phyloP scores from a whole-genome alignment of 1,140 invertebrate genomes.

The Drosophila aff. region DNA sequence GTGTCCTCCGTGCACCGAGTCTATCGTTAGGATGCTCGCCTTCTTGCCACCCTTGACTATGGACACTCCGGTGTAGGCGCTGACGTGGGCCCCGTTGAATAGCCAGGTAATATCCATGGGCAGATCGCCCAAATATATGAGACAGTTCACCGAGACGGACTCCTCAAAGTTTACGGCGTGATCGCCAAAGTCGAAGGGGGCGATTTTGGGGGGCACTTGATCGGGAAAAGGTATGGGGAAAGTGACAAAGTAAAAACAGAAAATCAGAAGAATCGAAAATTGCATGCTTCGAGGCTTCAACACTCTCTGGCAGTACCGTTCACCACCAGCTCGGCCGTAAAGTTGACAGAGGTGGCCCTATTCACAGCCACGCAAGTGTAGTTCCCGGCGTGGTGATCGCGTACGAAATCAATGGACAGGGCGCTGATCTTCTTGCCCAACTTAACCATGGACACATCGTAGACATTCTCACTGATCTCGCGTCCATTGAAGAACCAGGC shows the following conservation, averaged over 20 bases:
- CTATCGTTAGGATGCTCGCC: slow-evolving; percentile 91
- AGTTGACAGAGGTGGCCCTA: slow-evolving; percentile 89
- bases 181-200: slow-evolving; percentile 88
- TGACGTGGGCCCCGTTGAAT: slow-evolving; percentile 87
- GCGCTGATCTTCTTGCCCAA: slow-evolving; percentile 86
- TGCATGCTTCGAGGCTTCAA: not conserved
- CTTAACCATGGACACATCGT: slow-evolving; percentile 84
- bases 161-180: slow-evolving; percentile 90
- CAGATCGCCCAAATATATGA: slow-evolving; percentile 93
- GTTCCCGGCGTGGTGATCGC: slow-evolving; percentile 88
- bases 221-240: not conserved
- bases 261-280: not conserved
- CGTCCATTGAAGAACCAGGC: slow-evolving; percentile 86
- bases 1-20: slow-evolving; percentile 89
- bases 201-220: slow-evolving; percentile 90
- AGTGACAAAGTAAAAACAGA: slow-evolving; percentile 23
- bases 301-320: slow-evolving; percentile 85
- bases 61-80: slow-evolving; percentile 72
- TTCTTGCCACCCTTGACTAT: slow-evolving; percentile 84
- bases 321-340: slow-evolving; percentile 89
- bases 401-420: slow-evolving; percentile 88
- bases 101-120: slow-evolving; percentile 93
- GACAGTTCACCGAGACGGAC: slow-evolving; percentile 90
- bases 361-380: slow-evolving; percentile 92
- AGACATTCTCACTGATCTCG: slow-evolving; percentile 86